phyloP scores from a whole-genome alignment of 2,888 invertebrate species.

The Augiades crinisus region DNA sequence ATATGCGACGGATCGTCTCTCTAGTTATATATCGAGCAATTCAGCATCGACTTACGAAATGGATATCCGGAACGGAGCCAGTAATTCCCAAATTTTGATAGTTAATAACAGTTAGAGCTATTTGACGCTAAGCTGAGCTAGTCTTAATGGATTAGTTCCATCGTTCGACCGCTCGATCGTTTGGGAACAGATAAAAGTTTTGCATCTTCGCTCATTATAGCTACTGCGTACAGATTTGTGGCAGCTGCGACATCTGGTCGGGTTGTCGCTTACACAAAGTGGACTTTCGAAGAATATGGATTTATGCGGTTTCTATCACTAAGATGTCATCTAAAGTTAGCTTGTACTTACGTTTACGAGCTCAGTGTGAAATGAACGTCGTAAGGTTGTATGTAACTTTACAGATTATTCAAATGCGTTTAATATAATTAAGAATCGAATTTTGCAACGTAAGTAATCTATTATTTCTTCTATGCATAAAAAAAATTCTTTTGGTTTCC shows the following conservation, averaged over 20 bases:
- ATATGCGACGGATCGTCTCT: no score
- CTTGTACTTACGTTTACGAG: neutral
- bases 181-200: constrained; percentile 9
- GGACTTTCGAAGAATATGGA: neutral
- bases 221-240: constrained; percentile 1
- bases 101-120: constrained; percentile 23
- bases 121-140: constrained; percentile 15
- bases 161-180: constrained; percentile 7
- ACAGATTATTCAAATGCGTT: no score
- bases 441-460: no score
- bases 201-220: constrained; percentile 1
- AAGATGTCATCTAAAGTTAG: neutral
- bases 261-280: neutral
- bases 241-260: neutral
- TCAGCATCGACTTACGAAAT: constrained; percentile 17
- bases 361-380: no score
- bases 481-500: no score
- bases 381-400: no score
- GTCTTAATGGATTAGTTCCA: constrained; percentile 18
- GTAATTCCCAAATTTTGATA: constrained; percentile 22
- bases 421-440: no score
- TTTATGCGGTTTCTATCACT: neutral
- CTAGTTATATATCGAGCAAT: constrained; percentile 17
- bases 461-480: no score
- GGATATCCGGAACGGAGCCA: constrained; percentile 16